A percentile compares a stretch with the other conserved stretches of the same genome.
These are phyloP conservation scores for Jacana jacana DNA, from an alignment of 2,113 vertebrate genomes.

Conservation along the genomic window DNA sequence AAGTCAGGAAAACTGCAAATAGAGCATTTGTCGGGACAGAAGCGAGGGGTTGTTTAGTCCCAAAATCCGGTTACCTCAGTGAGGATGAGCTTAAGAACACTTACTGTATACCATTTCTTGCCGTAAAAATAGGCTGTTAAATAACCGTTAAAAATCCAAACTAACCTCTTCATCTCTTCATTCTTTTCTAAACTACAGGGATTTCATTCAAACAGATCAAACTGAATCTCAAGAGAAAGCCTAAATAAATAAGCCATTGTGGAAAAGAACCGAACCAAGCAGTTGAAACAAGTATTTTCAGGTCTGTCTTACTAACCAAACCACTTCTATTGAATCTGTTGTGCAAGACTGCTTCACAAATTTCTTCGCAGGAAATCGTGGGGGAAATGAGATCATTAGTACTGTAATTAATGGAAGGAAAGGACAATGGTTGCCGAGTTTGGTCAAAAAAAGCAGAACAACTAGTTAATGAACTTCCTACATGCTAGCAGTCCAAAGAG, in stretches of 20 bases:
- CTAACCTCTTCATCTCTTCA: not conserved
- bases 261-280: not conserved
- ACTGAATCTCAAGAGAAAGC: not conserved
- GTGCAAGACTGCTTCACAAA: constrained; percentile 18
- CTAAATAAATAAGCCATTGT: not conserved
- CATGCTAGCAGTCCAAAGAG: not conserved
- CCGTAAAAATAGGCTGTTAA: not conserved
- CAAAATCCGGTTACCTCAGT: not conserved
- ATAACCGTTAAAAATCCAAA: not conserved
- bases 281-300: not conserved
- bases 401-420: constrained; percentile 19
- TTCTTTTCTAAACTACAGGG: not conserved
- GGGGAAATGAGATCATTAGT: not conserved
- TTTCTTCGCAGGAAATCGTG: not conserved
- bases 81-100: not conserved
- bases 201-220: not conserved
- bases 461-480: not conserved
- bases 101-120: not conserved
- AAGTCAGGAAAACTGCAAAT: not conserved
- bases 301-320: not conserved
- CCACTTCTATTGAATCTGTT: not conserved
- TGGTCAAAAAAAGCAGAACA: not conserved
- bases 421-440: not conserved
- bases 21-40: not conserved
- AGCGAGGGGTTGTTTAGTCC: not conserved